phyloP scores from a whole-genome alignment of 2,888 invertebrate species.

The Ochlodes sylvanus region DNA sequence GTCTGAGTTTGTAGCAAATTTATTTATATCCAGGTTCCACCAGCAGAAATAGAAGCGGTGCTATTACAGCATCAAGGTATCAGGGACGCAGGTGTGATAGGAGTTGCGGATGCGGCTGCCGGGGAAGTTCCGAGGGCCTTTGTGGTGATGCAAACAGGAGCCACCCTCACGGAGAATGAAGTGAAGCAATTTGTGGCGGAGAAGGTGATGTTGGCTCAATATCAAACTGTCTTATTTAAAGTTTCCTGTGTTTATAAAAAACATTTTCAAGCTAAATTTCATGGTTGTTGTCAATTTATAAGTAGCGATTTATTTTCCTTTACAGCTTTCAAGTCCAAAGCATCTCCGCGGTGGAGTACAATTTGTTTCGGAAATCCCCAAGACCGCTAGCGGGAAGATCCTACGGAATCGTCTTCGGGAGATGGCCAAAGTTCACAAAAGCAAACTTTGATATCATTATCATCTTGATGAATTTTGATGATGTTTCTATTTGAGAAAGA shows the following conservation, averaged over 20 bases:
- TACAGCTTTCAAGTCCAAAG: conserved; percentile 85
- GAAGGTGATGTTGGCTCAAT: conserved; percentile 63
- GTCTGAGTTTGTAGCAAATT: too few relatives aligned
- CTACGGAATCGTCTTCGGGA: conserved; percentile 79
- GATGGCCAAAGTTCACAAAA: conserved; percentile 45
- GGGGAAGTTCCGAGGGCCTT: conserved; percentile 92
- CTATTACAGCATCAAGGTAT: conserved; percentile 89
- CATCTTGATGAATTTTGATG: neutral
- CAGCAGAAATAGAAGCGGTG: conserved; percentile 94
- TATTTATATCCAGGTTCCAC: conserved; percentile 85
- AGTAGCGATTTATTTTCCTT: conserved; percentile 13
- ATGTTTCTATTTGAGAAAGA: too few relatives aligned
- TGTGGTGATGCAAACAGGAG: conserved; percentile 86
- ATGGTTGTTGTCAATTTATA: too few relatives aligned
- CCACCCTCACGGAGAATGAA: conserved; percentile 80
- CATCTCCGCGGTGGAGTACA: conserved; percentile 87
- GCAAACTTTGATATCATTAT: conserved; percentile 48
- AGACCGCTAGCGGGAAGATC: conserved; percentile 89
- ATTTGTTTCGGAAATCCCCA: conserved; percentile 88
- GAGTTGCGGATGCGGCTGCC: conserved; percentile 87
- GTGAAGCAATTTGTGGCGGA: conserved; percentile 83
- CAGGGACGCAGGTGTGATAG: conserved; percentile 92
- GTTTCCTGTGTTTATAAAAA: too few relatives aligned
- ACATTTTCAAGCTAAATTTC: too few relatives aligned
- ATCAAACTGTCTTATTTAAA: too few relatives aligned